phyloP scores from a whole-genome alignment of 2,113 vertebrate species.

The Tragelaphus imberbis region DNA sequence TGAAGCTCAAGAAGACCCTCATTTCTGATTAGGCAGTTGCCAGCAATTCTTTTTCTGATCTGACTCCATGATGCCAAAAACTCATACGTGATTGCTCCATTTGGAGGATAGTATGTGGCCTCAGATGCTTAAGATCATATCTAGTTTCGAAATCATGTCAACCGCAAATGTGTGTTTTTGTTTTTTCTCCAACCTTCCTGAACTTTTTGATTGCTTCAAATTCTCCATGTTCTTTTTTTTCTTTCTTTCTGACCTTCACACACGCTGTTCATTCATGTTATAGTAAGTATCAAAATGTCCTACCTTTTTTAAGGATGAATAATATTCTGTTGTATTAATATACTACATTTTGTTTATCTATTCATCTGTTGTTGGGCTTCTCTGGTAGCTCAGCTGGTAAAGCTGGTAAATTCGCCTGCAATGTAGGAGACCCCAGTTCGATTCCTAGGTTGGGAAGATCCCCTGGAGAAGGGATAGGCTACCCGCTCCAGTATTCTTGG shows the following conservation, averaged over 20 bases:
- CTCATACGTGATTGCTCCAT: background rate
- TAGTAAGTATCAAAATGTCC: background rate
- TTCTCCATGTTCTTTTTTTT: background rate
- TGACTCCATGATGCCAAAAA: background rate
- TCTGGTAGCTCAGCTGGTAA: background rate
- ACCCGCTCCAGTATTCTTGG: background rate
- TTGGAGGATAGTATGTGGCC: background rate
- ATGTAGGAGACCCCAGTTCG: background rate
- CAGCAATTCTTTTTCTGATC: background rate
- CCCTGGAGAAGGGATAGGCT: background rate
- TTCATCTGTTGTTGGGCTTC: background rate
- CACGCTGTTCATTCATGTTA: background rate
- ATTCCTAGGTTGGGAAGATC: background rate
- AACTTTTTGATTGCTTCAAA: background rate
- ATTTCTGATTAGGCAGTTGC: constrained; percentile 14
- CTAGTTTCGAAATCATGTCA: background rate
- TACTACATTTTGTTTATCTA: background rate
- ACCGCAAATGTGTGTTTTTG: background rate
- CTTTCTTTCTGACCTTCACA: background rate
- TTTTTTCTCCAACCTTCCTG: background rate
- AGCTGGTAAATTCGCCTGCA: background rate
- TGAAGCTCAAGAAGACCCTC: background rate
- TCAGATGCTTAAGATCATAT: background rate
- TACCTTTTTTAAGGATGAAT: background rate
- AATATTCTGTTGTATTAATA: background rate